Evolutionary conservation across 2,113 vertebrate species (phyloP).

Genomic region (Nettapus auritus): DNA sequence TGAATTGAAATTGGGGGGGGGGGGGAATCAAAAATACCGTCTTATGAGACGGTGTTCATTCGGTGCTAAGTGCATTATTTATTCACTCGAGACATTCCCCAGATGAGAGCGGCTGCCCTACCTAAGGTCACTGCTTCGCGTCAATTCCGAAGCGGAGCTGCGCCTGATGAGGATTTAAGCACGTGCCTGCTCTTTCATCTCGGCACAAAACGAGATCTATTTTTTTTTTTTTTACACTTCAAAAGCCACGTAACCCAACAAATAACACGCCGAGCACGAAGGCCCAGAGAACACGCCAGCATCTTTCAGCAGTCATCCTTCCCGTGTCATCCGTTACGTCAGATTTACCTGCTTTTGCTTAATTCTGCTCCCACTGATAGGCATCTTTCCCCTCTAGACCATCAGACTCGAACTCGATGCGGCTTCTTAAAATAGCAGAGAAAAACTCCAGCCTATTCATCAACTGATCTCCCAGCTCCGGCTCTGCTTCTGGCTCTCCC

Average conservation of each 20-base stretch:
- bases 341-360: constrained; percentile 62
- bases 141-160: constrained; percentile 36
- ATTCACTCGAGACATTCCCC: constrained; percentile 2
- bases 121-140: constrained; percentile 10
- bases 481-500: background rate
- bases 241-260: constrained; percentile 52
- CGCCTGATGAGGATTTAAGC: constrained; percentile 32
- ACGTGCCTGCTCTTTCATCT: constrained; percentile 53
- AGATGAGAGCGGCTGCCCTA: background rate
- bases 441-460: constrained; percentile 11
- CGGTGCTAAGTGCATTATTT: constrained; percentile 30
- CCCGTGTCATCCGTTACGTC: constrained; percentile 56
- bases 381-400: constrained; percentile 24
- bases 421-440: constrained; percentile 55
- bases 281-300: constrained; percentile 49
- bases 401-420: constrained; percentile 37
- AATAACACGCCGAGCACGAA: constrained; percentile 11
- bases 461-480: background rate
- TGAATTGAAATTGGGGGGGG: background rate
- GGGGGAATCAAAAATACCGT: constrained; percentile 15
- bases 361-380: constrained; percentile 27
- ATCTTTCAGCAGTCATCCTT: constrained; percentile 59
- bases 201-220: constrained; percentile 31
- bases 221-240: constrained; percentile 30
- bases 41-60: constrained; percentile 34